Base-by-base conservation (phyloP, 2,888 invertebrate species). In the Aquatica leii region DNA sequence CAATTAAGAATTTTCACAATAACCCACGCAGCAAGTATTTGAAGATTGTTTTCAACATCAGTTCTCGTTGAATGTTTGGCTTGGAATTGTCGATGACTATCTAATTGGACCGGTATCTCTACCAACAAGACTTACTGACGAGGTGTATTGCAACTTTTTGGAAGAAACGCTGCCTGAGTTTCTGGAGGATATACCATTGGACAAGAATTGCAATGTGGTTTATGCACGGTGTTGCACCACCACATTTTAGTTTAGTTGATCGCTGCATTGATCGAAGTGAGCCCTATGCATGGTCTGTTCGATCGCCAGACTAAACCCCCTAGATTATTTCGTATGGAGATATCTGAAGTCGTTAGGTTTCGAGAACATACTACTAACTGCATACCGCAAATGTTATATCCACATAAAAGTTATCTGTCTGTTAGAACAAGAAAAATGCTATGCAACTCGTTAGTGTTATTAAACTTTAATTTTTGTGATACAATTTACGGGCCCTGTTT, bases 311-410 rank as follows among this genome's bases (percentile, higher is more conserved):
- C 40, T 40, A 40, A 40, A 40, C 40, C 48, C 14, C 15, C 20
- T 48, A n/a, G 48, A 48, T 48, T n/a, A 48, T 48, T 15, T 48
- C 20, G n/a, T 9, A 31, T 62, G 40, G 6, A 15, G 64, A 24
- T 24, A 24, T 24, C 24, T 24, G 6, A 24, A 24, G 24, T 24
- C 24, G 6, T 24, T 24, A 24, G 24, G 4, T 24, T 24, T n/a
- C n/a, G n/a, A n/a, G n/a, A n/a, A n/a, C n/a, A n/a, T n/a, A n/a
- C n/a, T n/a, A n/a, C n/a, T n/a, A n/a, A n/a, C n/a, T n/a, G n/a
- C n/a, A n/a, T n/a, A n/a, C n/a, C n/a, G n/a, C n/a, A n/a, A n/a
- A n/a, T n/a, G n/a, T n/a, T n/a, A n/a, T n/a, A n/a, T n/a, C n/a
- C n/a, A n/a, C n/a, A n/a, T n/a, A n/a, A n/a, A n/a, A n/a, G n/a